A percentile compares a stretch with the other conserved stretches of the same genome.
Conservation (phyloP, 2,113 vertebrate genomes). For the Calyptommatus sinebrachiatus region DNA sequence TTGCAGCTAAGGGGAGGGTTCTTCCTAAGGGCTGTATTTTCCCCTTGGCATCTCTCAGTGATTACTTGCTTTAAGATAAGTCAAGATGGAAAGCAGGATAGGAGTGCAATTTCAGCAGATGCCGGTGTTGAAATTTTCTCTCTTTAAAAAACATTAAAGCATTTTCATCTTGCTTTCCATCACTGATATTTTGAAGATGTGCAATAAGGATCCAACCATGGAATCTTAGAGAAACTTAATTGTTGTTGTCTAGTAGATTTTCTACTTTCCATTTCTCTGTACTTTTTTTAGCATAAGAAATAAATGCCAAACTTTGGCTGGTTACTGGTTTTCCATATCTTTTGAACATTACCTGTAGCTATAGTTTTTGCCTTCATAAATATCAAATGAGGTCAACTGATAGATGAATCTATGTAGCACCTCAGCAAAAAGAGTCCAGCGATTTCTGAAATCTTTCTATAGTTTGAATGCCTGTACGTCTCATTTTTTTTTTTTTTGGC, state of each 20-base stretch:
- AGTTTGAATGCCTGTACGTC: accelerated
- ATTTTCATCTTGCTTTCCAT: too few relatives aligned
- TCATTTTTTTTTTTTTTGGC: constrained; percentile 18
- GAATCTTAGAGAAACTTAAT: neutral
- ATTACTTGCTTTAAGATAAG: too few relatives aligned
- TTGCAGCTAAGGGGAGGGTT: too few relatives aligned
- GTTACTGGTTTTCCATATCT: neutral
- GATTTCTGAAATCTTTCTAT: neutral
- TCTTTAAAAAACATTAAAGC: too few relatives aligned
- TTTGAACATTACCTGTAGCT: neutral
- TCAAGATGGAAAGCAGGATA: too few relatives aligned
- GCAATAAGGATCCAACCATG: neutral
- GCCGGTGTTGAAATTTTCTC: too few relatives aligned
- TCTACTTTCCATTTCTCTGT: neutral
- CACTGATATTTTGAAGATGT: neutral
- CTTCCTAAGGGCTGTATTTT: too few relatives aligned
- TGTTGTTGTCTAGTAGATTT: neutral
- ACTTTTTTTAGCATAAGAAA: neutral
- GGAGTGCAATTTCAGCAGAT: too few relatives aligned
- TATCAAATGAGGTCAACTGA: neutral
- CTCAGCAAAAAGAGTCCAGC: neutral
- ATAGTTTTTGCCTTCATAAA: neutral
- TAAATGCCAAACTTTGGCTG: neutral
- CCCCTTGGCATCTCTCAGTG: too few relatives aligned
- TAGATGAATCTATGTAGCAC: neutral